phyloP scores from a whole-genome alignment of 2,113 vertebrate species.

The Oncorhynchus gorbuscha region DNA sequence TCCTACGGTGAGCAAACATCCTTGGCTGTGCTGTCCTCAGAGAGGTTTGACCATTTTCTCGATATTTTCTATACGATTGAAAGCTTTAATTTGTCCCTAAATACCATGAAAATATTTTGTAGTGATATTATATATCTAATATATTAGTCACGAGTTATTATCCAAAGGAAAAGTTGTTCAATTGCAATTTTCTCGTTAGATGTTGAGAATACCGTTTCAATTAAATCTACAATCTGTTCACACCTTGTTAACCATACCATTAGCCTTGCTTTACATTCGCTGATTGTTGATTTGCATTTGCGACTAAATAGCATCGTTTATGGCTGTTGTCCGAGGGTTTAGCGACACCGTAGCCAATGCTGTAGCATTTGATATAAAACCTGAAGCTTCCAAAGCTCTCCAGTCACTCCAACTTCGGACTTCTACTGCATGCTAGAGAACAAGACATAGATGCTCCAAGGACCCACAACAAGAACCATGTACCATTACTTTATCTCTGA shows the following conservation, averaged over 20 bases:
- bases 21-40: constrained; percentile 20
- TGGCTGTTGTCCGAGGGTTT: constrained; percentile 66
- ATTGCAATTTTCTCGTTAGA: constrained; percentile 60
- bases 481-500: not conserved
- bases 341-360: constrained; percentile 31
- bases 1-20: constrained; percentile 62
- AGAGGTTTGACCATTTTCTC: not conserved
- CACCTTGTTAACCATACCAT: constrained; percentile 86
- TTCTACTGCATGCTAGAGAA: constrained; percentile 17
- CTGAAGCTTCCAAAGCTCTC: constrained; percentile 15
- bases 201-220: constrained; percentile 45
- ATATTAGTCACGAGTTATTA: not conserved
- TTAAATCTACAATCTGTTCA: constrained; percentile 64
- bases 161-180: constrained; percentile 39
- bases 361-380: constrained; percentile 76
- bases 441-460: constrained; percentile 8
- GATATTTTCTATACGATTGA: not conserved
- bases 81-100: not conserved
- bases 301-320: constrained; percentile 77
- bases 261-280: constrained; percentile 78
- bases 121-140: not conserved
- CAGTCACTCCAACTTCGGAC: constrained; percentile 53
- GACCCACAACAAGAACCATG: constrained; percentile 7
- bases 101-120: not conserved
- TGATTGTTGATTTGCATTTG: constrained; percentile 85